A percentile compares a stretch with the other conserved stretches of the same genome.
phyloP scores from a whole-genome alignment of 2,113 vertebrate genomes.

The Psephotus haematonotus region DNA sequence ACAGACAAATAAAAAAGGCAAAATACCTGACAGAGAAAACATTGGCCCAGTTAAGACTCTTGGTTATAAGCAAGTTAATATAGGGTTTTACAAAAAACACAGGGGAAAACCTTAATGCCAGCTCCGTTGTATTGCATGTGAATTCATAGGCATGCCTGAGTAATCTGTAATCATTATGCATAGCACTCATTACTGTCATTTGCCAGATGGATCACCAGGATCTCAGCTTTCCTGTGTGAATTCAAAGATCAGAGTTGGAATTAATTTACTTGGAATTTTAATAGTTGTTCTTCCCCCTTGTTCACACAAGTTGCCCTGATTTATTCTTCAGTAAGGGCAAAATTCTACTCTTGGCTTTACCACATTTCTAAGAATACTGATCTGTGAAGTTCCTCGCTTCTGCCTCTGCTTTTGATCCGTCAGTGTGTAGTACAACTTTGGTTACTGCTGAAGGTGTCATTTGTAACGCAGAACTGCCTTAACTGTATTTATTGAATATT shows the following conservation, averaged over 20 bases:
- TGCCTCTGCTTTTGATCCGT: background rate
- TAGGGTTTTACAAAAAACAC: background rate
- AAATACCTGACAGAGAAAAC: background rate
- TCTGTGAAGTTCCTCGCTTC: background rate
- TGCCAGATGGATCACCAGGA: constrained; percentile 25
- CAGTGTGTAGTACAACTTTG: background rate
- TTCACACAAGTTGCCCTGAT: background rate
- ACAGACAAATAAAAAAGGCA: background rate
- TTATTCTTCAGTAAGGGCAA: background rate
- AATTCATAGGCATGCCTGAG: background rate
- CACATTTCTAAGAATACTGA: background rate
- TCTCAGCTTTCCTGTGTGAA: background rate
- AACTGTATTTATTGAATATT: background rate
- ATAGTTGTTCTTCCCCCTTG: background rate
- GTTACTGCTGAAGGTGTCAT: background rate
- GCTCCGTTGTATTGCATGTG: background rate
- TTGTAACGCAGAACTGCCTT: background rate
- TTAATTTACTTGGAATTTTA: constrained; percentile 6
- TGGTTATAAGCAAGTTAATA: background rate
- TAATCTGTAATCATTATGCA: background rate
- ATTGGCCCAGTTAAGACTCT: background rate
- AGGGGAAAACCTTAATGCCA: background rate
- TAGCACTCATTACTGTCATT: constrained; percentile 11
- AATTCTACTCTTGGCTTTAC: background rate
- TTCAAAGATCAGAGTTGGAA: constrained; percentile 15